Percentiles rank a stretch among this genome's conserved stretches.
phyloP scores from a whole-genome alignment of 1,140 invertebrate species.

The Caerostris darwini region DNA sequence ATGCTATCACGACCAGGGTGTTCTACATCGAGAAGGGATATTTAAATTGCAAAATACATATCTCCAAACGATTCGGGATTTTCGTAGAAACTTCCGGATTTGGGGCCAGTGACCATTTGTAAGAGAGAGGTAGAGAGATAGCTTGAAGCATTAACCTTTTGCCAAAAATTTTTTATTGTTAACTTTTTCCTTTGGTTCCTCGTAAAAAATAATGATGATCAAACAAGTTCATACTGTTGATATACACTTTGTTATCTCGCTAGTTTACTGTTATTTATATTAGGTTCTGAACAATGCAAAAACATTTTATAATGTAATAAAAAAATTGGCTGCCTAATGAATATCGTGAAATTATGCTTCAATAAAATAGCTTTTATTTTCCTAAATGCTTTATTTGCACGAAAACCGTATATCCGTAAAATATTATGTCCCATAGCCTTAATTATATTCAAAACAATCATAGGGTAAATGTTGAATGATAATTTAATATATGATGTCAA shows the following conservation, averaged over 20 bases:
- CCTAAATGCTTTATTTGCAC: too few species aligned
- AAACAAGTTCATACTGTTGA: background rate
- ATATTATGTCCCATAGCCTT: too few species aligned
- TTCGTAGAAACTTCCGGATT: constrained; percentile 37
- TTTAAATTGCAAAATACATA: constrained; percentile 34
- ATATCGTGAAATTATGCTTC: too few species aligned
- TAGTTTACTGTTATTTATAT: background rate
- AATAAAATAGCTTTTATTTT: too few species aligned
- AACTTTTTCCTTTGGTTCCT: background rate
- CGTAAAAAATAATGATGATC: background rate
- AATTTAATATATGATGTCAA: too few species aligned
- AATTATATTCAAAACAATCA: too few species aligned
- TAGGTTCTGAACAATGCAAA: background rate
- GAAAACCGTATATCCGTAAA: too few species aligned
- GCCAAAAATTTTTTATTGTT: background rate
- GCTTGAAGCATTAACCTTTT: background rate
- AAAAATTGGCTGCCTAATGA: too few species aligned
- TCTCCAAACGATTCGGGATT: background rate
- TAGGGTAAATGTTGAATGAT: too few species aligned
- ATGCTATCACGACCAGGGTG: constrained; percentile 29
- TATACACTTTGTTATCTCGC: background rate
- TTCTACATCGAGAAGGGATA: background rate
- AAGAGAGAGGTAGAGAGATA: background rate
- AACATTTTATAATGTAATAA: too few species aligned
- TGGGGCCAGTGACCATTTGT: background rate